Base-by-base conservation (phyloP, 2,113 vertebrate species). In the Thryonomys swinderianus region DNA sequence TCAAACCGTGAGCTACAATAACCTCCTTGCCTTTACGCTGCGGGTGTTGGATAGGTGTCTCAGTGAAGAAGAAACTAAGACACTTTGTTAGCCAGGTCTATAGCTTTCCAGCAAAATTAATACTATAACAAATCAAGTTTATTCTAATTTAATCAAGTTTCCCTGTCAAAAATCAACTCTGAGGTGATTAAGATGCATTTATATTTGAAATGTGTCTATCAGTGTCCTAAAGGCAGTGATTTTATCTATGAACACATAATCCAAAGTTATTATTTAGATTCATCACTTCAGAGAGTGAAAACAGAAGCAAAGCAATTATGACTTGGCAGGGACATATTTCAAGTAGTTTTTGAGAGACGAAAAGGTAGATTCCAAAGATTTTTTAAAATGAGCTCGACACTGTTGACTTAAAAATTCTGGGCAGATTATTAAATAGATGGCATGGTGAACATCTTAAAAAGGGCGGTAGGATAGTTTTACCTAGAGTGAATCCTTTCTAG, bases 121-220 rank as follows among this genome's bases (percentile, higher is more conserved):
- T 71, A 55, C 62, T 87, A 55, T 40, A 59, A 69, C 6, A 82
- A 79, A 34, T 61, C 66, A 40, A 67, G 21, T 90, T 92, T 14
- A 78, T 30, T 82, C 76, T 62, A 7, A 42, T 90, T 82, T 96
- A 92, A 80, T 92, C 16, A 83, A 81, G n/a, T 92, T 92, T 16
- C 25, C 42, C 10, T 66, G 37, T 80, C 89, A 91, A 80, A 86
- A 78, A 73, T 71, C 3, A 57, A 23, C 17, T 42, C 37, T 81
- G 17, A 89, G 55, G 23, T 74, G 30, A 84, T 23, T 62, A 80
- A 74, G 55, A 92, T 42, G 10, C 37, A 79, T 86, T 90, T 94
- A 71, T 57, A 81, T 53, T 40, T 89, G 84, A 57, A 64, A 71
- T 76, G 25, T 71, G n/a, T n/a, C n/a, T 17, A 61, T 18, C 53